Percentiles rank a stretch among this genome's conserved stretches.
Evolutionary conservation across 2,888 invertebrate species (phyloP).

Genomic region (Cecidostiba fungosa): DNA sequence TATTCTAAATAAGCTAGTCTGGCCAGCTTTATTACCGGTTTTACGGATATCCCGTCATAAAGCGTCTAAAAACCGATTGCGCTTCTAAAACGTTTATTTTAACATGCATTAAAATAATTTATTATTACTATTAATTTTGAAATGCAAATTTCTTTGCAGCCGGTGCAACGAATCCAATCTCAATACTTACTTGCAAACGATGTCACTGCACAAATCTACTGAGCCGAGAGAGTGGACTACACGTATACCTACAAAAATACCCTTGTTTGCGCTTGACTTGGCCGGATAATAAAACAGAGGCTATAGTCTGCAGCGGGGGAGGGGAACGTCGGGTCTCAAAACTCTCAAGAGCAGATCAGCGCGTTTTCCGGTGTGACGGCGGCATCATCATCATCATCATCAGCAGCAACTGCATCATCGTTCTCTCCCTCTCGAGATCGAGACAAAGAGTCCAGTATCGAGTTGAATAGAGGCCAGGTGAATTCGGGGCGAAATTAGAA

Average conservation of each 20-base stretch:
- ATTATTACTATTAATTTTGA: neutral
- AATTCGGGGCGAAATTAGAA: slow-evolving; percentile 56
- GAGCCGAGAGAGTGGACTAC: too few relatives aligned
- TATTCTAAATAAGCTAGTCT: neutral
- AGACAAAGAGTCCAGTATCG: slow-evolving; percentile 52
- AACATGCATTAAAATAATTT: neutral
- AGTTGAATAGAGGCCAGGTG: slow-evolving; percentile 43
- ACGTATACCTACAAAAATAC: neutral
- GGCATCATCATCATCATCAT: too few relatives aligned
- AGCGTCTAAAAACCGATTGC: neutral
- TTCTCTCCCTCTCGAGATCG: too few relatives aligned
- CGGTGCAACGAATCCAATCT: too few relatives aligned
- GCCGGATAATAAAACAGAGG: neutral
- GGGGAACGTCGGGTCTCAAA: too few relatives aligned
- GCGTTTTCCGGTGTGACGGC: neutral
- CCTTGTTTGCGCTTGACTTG: slow-evolving; percentile 9
- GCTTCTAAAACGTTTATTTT: neutral
- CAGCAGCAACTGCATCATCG: too few relatives aligned
- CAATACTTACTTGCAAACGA: too few relatives aligned
- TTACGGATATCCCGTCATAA: neutral
- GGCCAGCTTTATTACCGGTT: neutral
- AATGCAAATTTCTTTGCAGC: neutral
- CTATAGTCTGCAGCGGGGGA: too few relatives aligned
- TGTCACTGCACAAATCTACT: too few relatives aligned
- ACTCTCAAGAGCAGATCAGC: neutral